Conservation (phyloP, 2,888 invertebrate genomes). For the Drosophila anomalipes region DNA sequence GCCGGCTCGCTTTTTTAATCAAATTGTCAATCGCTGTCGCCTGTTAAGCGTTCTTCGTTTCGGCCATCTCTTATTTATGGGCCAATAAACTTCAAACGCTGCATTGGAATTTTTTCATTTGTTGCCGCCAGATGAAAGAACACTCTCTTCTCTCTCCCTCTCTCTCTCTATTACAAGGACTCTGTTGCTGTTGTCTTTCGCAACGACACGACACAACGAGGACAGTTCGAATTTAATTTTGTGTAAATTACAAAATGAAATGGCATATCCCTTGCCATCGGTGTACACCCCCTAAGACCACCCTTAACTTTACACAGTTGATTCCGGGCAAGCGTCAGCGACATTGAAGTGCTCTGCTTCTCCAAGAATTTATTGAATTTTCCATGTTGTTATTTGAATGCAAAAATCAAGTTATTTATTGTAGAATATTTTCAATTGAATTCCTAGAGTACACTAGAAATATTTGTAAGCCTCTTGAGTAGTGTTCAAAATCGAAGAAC, state of each 20-base stretch:
- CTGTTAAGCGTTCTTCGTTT: constrained; percentile 41
- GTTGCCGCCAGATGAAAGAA: constrained; percentile 28
- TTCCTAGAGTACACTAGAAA: not conserved
- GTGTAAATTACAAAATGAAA: constrained; percentile 75
- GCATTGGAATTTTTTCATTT: constrained; percentile 80
- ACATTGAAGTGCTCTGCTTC: constrained; percentile 10
- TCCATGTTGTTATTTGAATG: constrained; percentile 35
- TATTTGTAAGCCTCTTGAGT: not conserved
- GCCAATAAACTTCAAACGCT: constrained; percentile 81
- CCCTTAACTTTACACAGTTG: constrained; percentile 29
- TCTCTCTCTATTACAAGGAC: constrained; percentile 4
- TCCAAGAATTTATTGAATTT: constrained; percentile 51
- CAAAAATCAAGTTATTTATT: constrained; percentile 12
- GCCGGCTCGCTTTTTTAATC: constrained; percentile 72
- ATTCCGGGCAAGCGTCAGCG: not conserved
- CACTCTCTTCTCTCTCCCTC: not conserved
- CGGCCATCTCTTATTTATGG: constrained; percentile 75
- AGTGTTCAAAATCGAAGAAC: not conserved
- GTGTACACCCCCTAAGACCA: not conserved
- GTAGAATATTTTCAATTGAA: not conserved
- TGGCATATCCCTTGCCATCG: constrained; percentile 17
- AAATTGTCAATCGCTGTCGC: constrained; percentile 80
- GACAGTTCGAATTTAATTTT: constrained; percentile 79
- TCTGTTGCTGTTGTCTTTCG: constrained; percentile 37
- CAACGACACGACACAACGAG: constrained; percentile 39